Base-by-base conservation (phyloP, 2,797 vertebrate species). In the Oreortyx pictus region DNA sequence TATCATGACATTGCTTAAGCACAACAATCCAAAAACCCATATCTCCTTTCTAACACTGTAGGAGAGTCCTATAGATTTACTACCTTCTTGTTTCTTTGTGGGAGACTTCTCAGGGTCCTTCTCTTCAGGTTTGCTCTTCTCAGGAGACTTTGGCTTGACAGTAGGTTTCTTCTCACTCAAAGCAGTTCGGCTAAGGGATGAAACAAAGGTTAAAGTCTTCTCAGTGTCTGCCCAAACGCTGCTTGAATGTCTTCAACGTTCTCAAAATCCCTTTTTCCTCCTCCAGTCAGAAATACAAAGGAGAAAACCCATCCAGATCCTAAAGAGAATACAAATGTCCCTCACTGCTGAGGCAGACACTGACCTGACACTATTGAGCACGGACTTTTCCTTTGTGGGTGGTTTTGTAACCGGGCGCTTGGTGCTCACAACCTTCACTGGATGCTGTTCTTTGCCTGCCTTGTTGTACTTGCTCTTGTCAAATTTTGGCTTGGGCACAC, bases 401-500 rank as follows among this genome's bases (percentile, higher is more conserved):
- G 99, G 99, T 94, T 99, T 99, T 65, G 98, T 98, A 93, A 99
- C 98, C 2, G 99, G 98, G 86, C 99, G 98, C 96, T 99, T 99
- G 91, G 99, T 99, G 98, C 99, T 99, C 94, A 99, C 99, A 59
- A 99, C 99, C 95, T 99, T 99, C 88, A 98, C 98, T 0, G 99
- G 99, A 92, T 99, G 99, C 95, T 99, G 99, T 75, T 99, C 99
- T 93, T 99, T 99, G 88, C 99, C 99, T 0, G 98, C 98, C 86
- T 99, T 99, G 97, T 98, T 99, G 97, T 99, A 99, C 93, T 99
- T 99, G 98, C 98, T 99, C 97, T 99, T 99, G 96, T 99, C 99
- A 41, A 99, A 98, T 82, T 99, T 99, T 0, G 98, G 98, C 89
- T 98, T 98, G 2, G 98, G 97, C 62, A 98, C 98, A 1, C 99